A percentile compares a stretch with the other conserved stretches of the same genome.
phyloP scores from a whole-genome alignment of 2,888 invertebrate genomes.

The Plemyria rubiginata region DNA sequence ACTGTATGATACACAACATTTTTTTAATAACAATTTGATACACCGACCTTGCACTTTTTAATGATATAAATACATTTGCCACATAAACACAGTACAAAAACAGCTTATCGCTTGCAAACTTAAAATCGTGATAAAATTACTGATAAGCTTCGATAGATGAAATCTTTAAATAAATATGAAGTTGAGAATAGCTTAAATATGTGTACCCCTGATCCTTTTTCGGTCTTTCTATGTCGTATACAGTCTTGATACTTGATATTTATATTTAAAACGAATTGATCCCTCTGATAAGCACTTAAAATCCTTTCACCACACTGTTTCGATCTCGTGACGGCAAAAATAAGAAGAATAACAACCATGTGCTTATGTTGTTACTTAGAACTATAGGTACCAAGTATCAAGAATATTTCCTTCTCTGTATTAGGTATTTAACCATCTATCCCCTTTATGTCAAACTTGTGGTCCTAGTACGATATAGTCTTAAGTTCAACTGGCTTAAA shows the following conservation, averaged over 20 bases:
- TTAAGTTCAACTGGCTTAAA: not conserved
- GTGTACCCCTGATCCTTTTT: conserved; percentile 17
- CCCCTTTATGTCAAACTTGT: not conserved
- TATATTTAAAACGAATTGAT: too few relatives aligned
- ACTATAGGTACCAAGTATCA: conserved; percentile 13
- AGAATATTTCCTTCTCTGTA: not conserved
- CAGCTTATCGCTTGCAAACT: conserved; percentile 12
- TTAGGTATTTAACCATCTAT: not conserved
- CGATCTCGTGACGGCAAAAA: too few relatives aligned
- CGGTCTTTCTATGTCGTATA: conserved; percentile 34
- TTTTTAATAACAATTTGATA: not conserved
- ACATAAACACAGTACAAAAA: conserved; percentile 2
- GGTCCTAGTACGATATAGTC: not conserved
- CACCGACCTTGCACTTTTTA: not conserved
- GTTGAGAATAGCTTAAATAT: conserved; percentile 7
- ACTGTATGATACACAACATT: not conserved
- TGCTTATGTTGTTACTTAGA: too few relatives aligned
- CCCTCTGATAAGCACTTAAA: too few relatives aligned
- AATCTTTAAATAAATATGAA: not conserved
- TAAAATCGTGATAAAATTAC: conserved; percentile 2
- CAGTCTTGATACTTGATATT: conserved; percentile 24
- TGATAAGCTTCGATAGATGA: conserved; percentile 15
- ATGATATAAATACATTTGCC: not conserved
- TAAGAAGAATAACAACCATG: too few relatives aligned
- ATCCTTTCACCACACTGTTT: too few relatives aligned